Evolutionary conservation across 2,113 vertebrate genomes (phyloP).

Genomic region (Panthera leo): DNA sequence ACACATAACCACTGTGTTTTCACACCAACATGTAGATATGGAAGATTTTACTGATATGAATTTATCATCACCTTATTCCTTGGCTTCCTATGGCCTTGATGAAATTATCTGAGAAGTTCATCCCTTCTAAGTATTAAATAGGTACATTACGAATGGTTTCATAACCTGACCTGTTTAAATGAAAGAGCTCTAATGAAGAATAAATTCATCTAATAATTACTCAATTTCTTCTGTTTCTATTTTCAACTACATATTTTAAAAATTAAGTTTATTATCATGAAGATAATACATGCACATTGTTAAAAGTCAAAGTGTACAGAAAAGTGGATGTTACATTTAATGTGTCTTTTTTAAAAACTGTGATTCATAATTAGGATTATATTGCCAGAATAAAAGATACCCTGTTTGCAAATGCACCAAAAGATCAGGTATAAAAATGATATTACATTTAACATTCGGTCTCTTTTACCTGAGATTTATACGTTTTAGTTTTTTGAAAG

Average conservation of each 20-base stretch:
- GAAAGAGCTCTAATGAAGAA: constrained; percentile 35
- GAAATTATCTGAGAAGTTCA: constrained; percentile 4
- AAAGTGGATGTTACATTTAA: neutral
- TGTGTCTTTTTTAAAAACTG: neutral
- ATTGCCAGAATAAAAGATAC: neutral
- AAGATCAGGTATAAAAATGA: neutral
- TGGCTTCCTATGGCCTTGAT: neutral
- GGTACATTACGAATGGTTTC: constrained; percentile 27
- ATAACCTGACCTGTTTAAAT: constrained; percentile 42
- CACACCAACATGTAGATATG: neutral
- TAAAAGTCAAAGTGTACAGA: constrained; percentile 17
- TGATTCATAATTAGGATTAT: neutral
- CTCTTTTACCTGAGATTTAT: neutral
- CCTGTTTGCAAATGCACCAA: neutral
- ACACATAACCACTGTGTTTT: neutral
- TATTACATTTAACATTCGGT: neutral
- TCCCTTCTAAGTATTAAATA: neutral
- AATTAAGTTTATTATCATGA: constrained; percentile 27
- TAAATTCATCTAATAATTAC: constrained; percentile 38
- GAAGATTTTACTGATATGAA: neutral
- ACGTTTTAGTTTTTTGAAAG: neutral
- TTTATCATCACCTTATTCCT: neutral
- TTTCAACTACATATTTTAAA: constrained; percentile 29
- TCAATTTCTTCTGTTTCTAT: constrained; percentile 24
- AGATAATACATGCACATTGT: neutral